Conservation (phyloP, 2,113 vertebrate genomes). For the Ameiurus melas region DNA sequence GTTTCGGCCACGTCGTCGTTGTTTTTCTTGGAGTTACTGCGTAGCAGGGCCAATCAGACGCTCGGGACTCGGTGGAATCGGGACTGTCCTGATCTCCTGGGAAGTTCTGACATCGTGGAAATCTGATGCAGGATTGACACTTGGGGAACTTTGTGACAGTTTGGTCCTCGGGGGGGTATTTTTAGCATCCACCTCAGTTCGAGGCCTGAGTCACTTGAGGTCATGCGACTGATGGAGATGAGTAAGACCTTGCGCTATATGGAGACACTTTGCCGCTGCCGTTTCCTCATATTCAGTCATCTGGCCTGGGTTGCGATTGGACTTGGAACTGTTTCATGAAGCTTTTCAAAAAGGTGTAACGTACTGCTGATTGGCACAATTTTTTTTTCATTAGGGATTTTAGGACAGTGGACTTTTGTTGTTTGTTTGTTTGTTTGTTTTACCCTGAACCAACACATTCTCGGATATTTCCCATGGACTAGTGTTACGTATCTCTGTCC, state of each 20-base stretch:
- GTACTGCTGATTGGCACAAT: not conserved
- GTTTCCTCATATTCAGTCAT: not conserved
- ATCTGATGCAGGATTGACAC: not conserved
- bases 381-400: not conserved
- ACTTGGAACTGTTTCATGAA: not conserved
- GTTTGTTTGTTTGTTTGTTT: not conserved
- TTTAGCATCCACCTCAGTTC: slow-evolving; percentile 23
- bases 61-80: slow-evolving; percentile 9
- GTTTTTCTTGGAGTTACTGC: not conserved
- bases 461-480: not conserved
- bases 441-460: not conserved
- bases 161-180: slow-evolving; percentile 29
- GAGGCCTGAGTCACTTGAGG: slow-evolving; percentile 45
- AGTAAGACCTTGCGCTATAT: slow-evolving; percentile 21
- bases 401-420: not conserved
- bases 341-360: not conserved
- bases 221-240: slow-evolving; percentile 44
- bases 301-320: not conserved
- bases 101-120: slow-evolving; percentile 1
- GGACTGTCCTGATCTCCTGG: not conserved
- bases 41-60: not conserved
- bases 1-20: not conserved
- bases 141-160: slow-evolving; percentile 12
- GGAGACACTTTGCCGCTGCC: not conserved
- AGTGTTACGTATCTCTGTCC: not conserved